Evolutionary conservation across 1,140 invertebrate genomes (phyloP), one percentile per base, ranked within the genome.

Genomic region (Apolygus lucorum): DNA sequence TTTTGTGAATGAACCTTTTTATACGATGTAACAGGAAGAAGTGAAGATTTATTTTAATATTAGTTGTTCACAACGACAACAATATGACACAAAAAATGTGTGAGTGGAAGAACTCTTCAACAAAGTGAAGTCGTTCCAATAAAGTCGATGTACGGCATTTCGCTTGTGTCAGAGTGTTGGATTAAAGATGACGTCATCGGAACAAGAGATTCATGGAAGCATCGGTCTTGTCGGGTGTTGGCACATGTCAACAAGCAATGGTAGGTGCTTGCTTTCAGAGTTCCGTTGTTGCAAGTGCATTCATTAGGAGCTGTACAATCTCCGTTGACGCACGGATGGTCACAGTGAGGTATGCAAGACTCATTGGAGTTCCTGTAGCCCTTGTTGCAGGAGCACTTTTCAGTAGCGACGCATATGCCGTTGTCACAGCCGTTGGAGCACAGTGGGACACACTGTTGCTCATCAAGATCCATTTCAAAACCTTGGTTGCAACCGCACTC

Each of bases 341-440:
- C 28, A 29, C 68, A 69, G 26, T 8, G 14, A 22, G 68, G 24
- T 2, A 29, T 17, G 29, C 68, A 69, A 2, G 2, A 1, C 11
- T 22, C 28, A n/a, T 28, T 21, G 2, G 13, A 25, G 2, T 22
- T 2, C 13, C 2, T 1, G 26, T 22, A 68, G 42, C 67, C 67
- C 2, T 68, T 29, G 34, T 21, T 21, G 26, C 67, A 68, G 14
- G 22, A 14, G 52, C 49, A 68, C 14, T n/a, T 27, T 8, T 68
- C 49, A 2, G 34, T 2, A 25, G 67, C 21, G 25, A 21, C 13
- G 22, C 34, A 52, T 8, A 22, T 24, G 2, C 67, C 49, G n/a
- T 69, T 69, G 26, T 22, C 59, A 29, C 68, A 69, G 17, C 62
- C 68, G 2, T 26, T 2, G 2, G 25, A 24, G 24, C 68, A 69